A percentile compares a stretch with the other conserved stretches of the same genome.
Conservation (phyloP, 1,140 invertebrate species). For the Halesus radiatus region DNA sequence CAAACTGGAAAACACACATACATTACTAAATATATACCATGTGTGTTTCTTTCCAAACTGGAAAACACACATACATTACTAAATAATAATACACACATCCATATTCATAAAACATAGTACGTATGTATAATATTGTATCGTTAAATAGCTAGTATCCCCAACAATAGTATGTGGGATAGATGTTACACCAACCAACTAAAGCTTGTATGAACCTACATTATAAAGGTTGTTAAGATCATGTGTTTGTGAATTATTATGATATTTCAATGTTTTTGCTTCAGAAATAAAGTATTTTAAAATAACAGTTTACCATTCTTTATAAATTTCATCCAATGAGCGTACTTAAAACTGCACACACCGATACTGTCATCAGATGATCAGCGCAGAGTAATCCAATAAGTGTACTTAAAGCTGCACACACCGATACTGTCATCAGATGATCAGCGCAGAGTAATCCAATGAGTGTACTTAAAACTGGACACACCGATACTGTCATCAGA, state of each 20-base stretch:
- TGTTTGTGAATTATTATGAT: conserved; percentile 3
- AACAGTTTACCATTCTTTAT: neutral
- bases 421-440: no score
- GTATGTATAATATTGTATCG: neutral
- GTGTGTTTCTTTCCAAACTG: neutral
- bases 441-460: no score
- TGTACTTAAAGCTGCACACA: no score
- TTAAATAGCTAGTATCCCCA: neutral
- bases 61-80: neutral
- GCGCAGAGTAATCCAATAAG: no score
- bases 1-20: neutral
- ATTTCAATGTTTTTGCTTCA: conserved; percentile 20
- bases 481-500: no score
- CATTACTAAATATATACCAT: neutral
- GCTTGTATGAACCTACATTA: neutral
- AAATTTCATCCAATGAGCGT: no score
- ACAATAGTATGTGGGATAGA: no score
- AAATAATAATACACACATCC: neutral
- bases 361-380: no score
- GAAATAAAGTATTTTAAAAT: conserved; percentile 30
- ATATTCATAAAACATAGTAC: neutral
- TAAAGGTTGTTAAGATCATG: neutral
- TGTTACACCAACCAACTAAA: neutral
- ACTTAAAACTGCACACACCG: no score
- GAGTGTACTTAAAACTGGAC: no score